A percentile compares a stretch with the other conserved stretches of the same genome.
Evolutionary conservation across 2,888 invertebrate species (phyloP).

Genomic region (Ectobius pallidus): DNA sequence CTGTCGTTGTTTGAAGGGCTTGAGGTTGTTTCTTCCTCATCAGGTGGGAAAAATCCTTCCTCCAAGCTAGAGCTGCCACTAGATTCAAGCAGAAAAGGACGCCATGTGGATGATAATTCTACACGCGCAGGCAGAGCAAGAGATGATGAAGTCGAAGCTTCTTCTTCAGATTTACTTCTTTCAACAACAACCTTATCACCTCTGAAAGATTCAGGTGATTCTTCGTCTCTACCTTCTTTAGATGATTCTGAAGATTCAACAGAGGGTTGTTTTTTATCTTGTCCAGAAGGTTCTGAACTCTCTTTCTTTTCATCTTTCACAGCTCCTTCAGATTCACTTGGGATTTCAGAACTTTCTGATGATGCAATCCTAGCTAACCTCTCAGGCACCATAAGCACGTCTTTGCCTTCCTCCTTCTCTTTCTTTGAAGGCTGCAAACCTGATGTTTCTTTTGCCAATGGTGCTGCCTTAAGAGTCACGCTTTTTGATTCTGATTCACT

Average conservation of each 20-base stretch:
- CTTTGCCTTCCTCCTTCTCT: background rate
- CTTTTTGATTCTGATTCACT: too few relatives aligned
- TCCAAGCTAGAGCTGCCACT: conserved; percentile 86
- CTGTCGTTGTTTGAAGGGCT: conserved; percentile 54
- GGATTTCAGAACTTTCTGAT: background rate
- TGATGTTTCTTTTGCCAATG: background rate
- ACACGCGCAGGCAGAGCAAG: conserved; percentile 55
- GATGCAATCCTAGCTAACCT: background rate
- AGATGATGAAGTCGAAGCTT: conserved; percentile 47
- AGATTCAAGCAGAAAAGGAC: conserved; percentile 82
- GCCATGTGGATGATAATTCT: conserved; percentile 81
- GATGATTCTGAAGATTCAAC: background rate
- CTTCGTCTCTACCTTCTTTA: conserved; percentile 23
- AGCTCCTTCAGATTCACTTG: background rate
- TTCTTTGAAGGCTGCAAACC: too few relatives aligned
- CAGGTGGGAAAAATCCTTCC: conserved; percentile 80
- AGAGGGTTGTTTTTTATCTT: background rate
- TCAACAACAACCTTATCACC: conserved; percentile 28
- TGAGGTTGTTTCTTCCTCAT: conserved; percentile 66
- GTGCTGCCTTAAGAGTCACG: too few relatives aligned
- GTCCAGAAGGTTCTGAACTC: background rate
- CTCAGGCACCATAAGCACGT: background rate
- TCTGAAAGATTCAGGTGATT: conserved; percentile 31
- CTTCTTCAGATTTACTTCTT: conserved; percentile 41
- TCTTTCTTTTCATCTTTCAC: background rate